These are phyloP conservation scores for Monochamus alternatus DNA, from an alignment of 2,888 invertebrate species.

Conservation along the genomic window DNA sequence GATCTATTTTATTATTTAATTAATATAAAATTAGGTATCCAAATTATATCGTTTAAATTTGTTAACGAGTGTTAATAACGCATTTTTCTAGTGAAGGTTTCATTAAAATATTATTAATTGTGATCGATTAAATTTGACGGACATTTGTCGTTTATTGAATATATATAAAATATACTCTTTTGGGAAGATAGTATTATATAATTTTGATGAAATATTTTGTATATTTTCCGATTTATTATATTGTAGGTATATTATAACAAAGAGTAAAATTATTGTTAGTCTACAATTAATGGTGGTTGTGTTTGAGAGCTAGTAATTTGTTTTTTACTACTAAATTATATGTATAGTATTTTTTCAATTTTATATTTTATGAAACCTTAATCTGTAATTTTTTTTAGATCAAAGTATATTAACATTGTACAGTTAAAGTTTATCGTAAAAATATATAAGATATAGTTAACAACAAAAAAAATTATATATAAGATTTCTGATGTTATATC, in stretches of 20 bases:
- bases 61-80: slow-evolving; percentile 42
- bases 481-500: slow-evolving; percentile 39
- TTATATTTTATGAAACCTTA: slow-evolving; percentile 45
- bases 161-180: background rate
- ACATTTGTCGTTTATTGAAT: background rate
- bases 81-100: slow-evolving; percentile 46
- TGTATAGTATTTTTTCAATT: slow-evolving; percentile 24
- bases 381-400: slow-evolving; percentile 29
- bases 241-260: too few relatives aligned
- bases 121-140: background rate
- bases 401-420: slow-evolving; percentile 42
- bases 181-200: background rate
- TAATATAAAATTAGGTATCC: slow-evolving; percentile 61
- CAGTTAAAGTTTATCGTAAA: slow-evolving; percentile 46
- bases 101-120: slow-evolving; percentile 40
- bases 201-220: background rate
- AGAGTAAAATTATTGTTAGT: background rate
- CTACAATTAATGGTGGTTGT: slow-evolving; percentile 1
- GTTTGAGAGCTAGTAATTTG: background rate
- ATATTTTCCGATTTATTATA: background rate
- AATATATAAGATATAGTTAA: slow-evolving; percentile 43
- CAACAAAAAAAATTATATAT: slow-evolving; percentile 40
- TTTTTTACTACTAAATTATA: slow-evolving; percentile 14
- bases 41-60: slow-evolving; percentile 54
- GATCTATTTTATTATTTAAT: slow-evolving; percentile 70